These are phyloP conservation scores for Dicyrtoma fusca DNA, from an alignment of 2,888 invertebrate genomes.

Conservation along the genomic window DNA sequence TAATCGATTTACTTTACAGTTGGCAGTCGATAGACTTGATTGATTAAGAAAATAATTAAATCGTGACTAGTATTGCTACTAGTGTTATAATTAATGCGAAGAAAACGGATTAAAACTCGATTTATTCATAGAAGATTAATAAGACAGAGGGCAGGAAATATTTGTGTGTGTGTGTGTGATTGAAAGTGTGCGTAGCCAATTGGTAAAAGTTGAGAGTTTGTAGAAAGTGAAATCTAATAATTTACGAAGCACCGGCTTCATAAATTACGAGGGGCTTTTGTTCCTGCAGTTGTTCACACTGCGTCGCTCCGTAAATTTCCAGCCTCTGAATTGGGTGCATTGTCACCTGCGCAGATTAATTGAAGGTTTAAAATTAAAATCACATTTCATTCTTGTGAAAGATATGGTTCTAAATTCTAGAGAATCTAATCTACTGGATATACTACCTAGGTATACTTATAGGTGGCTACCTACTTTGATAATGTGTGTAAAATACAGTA, in stretches of 20 bases:
- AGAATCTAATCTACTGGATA: no score
- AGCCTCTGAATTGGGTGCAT: not conserved
- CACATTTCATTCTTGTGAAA: slow-evolving; percentile 46
- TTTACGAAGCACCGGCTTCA: slow-evolving; percentile 3
- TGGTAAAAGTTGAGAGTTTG: slow-evolving; percentile 1
- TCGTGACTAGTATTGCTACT: no score
- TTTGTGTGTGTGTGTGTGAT: not conserved
- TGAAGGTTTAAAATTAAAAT: slow-evolving; percentile 48
- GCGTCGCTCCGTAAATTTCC: slow-evolving; percentile 16
- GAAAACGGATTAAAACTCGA: no score
- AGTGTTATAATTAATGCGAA: no score
- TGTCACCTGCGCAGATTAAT: slow-evolving; percentile 43
- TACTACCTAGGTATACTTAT: no score
- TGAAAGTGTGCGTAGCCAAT: not conserved
- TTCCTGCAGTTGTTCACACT: not conserved
- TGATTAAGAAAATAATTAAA: no score
- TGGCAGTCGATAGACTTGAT: no score
- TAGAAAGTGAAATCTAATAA: not conserved
- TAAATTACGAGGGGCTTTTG: slow-evolving; percentile 3
- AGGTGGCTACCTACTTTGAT: no score
- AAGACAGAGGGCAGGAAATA: not conserved
- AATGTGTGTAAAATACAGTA: no score
- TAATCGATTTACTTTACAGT: no score
- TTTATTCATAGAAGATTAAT: not conserved
- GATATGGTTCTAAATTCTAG: slow-evolving; percentile 2